Conservation (phyloP, 2,888 invertebrate species). For the Netelia melanura region DNA sequence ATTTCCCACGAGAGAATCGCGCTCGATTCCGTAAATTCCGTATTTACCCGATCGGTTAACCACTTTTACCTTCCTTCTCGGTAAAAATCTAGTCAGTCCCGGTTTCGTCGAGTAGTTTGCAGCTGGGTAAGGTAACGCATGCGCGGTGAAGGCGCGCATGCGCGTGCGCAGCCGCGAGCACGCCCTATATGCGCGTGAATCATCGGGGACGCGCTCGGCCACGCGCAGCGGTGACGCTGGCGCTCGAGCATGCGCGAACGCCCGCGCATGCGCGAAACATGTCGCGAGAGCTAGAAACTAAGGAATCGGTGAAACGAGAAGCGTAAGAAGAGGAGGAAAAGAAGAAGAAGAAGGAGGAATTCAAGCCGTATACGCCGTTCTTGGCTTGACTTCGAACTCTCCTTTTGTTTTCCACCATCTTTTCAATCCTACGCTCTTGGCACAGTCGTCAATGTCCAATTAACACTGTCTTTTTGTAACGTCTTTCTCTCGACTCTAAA, state of each 20-base stretch:
- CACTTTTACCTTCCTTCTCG: background rate
- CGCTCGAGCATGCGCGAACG: conserved; percentile 43
- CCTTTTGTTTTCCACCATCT: too few species aligned
- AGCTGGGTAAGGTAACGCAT: background rate
- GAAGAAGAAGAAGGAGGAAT: conserved; percentile 33
- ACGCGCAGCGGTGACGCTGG: background rate
- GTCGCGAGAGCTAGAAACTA: background rate
- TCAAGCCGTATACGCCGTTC: background rate
- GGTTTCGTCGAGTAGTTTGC: background rate
- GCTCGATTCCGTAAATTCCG: conserved; percentile 28
- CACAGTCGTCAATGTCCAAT: too few species aligned
- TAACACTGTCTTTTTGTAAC: too few species aligned
- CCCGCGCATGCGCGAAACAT: conserved; percentile 21
- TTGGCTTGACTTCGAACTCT: too few species aligned
- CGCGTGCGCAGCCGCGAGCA: background rate
- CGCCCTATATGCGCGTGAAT: conserved; percentile 31
- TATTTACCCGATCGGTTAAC: background rate
- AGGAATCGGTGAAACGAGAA: conserved; percentile 33
- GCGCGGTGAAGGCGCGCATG: background rate
- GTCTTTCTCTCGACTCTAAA: too few species aligned
- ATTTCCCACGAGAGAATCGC: background rate
- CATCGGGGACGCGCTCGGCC: conserved; percentile 30
- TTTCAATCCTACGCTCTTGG: too few species aligned
- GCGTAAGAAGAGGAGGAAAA: background rate
- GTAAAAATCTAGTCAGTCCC: too few species aligned